Conservation (phyloP, 2,113 vertebrate species). For the Dissostichus mawsoni region DNA sequence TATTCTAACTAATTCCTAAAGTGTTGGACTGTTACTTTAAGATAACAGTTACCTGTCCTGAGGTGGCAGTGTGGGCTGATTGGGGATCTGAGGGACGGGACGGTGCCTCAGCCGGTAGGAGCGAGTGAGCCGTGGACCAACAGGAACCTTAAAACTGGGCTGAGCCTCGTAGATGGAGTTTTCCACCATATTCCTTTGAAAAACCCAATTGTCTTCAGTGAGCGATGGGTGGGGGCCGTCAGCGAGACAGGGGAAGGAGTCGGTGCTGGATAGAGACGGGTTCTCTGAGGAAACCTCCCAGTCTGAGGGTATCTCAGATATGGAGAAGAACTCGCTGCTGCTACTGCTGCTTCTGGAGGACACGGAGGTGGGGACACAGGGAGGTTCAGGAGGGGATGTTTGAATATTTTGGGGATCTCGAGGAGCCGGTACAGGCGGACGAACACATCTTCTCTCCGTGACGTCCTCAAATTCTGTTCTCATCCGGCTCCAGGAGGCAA, state of each 20-base stretch:
- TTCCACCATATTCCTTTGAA: constrained; percentile 90
- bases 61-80: neutral
- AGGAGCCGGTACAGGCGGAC: constrained; percentile 36
- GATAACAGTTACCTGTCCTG: constrained; percentile 69
- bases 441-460: neutral
- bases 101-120: constrained; percentile 92
- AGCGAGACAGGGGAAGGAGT: constrained; percentile 22
- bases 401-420: constrained; percentile 55
- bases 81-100: constrained; percentile 91
- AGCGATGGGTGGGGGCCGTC: constrained; percentile 10
- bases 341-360: constrained; percentile 34
- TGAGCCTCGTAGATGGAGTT: constrained; percentile 88
- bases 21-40: neutral
- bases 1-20: no score
- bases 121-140: constrained; percentile 62
- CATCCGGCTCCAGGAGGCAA: constrained; percentile 60
- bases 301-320: constrained; percentile 63
- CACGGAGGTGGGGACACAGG: neutral
- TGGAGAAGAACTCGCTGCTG: constrained; percentile 67
- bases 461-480: neutral
- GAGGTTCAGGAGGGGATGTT: neutral
- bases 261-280: constrained; percentile 22
- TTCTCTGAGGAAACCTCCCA: constrained; percentile 65
- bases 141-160: constrained; percentile 37
- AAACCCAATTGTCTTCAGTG: constrained; percentile 58